Base-by-base conservation (phyloP, 2,888 invertebrate species). In the Drosophila hawaiiensis region DNA sequence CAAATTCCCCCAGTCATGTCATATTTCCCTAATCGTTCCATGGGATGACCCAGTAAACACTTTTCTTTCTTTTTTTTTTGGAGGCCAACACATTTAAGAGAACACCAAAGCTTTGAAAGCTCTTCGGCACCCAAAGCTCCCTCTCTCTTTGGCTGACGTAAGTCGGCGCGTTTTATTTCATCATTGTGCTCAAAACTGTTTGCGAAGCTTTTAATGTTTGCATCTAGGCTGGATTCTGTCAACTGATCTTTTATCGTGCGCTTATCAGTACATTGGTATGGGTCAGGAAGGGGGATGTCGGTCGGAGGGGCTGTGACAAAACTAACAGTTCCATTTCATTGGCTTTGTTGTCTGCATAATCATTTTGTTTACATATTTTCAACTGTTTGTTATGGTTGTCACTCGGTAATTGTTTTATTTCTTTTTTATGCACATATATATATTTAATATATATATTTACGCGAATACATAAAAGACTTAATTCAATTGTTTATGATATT, bases 301-400 rank as follows among this genome's bases (percentile, higher is more conserved):
- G 14, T 25, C 7, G 6, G 2, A 19, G 35, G 10, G 2, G 1
- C 4, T 9, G 61, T 41, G 50, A 55, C 4, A 31, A 31, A 39
- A 41, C 49, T 58, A 52, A 62, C 55, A 70, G 55, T 55, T 58
- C 37, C 68, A 62, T 72, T 72, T 72, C 58, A 70, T 59, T 59
- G 66, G 62, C 72, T 80, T 82, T 86, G 86, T 84, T 74, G 82
- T 84, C 89, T 84, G 89, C 74, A 79, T 82, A 90, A 87, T 87
- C 84, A 90, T 87, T 87, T 70, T 87, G 87, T 90, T 87, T 88
- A 90, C 86, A 83, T 66, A 68, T 16, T 16, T 47, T 16, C 16
- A 16, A 25, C 66, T 69, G 73, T 62, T 64, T 67, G 39, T 74
- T 80, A 59, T 61, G 65, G 29, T 53, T 55, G 52, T 25, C 49